Conservation (phyloP, 2,113 vertebrate genomes). For the Trogon surrucura region DNA sequence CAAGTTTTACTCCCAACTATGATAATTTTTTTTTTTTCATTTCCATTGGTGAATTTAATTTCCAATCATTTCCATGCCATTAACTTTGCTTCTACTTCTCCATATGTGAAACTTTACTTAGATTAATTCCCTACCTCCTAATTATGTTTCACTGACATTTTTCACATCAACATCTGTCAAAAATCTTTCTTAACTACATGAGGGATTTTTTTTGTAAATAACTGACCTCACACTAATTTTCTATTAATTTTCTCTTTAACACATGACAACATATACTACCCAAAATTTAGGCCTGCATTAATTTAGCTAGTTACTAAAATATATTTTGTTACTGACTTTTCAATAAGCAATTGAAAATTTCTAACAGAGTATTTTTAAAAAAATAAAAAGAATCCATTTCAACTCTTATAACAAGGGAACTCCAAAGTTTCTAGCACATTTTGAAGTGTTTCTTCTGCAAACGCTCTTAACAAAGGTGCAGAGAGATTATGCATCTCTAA, state of each 20-base stretch:
- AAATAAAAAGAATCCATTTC: background rate
- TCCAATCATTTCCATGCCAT: background rate
- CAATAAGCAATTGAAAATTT: background rate
- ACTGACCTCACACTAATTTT: background rate
- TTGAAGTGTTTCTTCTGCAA: constrained; percentile 25
- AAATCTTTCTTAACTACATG: background rate
- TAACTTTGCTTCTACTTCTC: background rate
- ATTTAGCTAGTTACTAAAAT: background rate
- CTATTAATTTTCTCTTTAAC: background rate
- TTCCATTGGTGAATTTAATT: background rate
- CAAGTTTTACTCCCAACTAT: background rate
- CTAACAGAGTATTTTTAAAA: background rate
- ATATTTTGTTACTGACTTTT: background rate
- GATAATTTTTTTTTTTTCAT: background rate
- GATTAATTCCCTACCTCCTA: background rate
- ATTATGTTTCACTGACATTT: background rate
- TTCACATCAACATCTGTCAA: background rate
- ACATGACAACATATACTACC: background rate
- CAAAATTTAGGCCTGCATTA: background rate
- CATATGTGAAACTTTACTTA: background rate
- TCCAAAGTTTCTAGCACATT: background rate
- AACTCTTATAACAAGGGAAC: background rate
- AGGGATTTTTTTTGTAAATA: background rate
- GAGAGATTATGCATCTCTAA: background rate
- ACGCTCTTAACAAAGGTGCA: background rate